Evolutionary conservation across 2,888 invertebrate species (phyloP).

Genomic region (Nomada ferruginata): DNA sequence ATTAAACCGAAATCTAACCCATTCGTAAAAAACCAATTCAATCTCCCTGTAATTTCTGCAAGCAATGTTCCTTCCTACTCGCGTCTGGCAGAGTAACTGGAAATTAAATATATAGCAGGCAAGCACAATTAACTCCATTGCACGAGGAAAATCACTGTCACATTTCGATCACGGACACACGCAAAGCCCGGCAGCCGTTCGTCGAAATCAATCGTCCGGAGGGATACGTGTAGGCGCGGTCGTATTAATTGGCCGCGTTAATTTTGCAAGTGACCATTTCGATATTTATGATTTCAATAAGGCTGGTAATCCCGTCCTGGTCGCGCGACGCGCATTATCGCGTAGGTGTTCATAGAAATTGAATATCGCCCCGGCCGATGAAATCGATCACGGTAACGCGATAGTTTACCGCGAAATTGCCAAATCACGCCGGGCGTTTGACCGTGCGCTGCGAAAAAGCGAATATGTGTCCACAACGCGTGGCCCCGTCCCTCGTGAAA

Average conservation of each 20-base stretch:
- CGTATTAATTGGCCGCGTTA: slow-evolving; percentile 45
- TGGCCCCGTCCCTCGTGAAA: slow-evolving; percentile 14
- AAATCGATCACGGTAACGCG: slow-evolving; percentile 63
- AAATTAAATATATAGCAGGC: no score
- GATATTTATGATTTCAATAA: slow-evolving; percentile 67
- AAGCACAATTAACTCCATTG: no score
- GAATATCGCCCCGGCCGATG: slow-evolving; percentile 64
- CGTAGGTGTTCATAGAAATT: slow-evolving; percentile 66
- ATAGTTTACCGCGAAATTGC: slow-evolving; percentile 61
- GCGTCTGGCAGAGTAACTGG: no score
- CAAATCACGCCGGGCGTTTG: slow-evolving; percentile 35
- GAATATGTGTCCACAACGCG: slow-evolving; percentile 8
- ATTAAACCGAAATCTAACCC: no score
- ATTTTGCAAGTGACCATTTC: slow-evolving; percentile 41
- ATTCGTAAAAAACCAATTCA: no score
- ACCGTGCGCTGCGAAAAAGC: slow-evolving; percentile 14
- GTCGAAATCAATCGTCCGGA: background rate
- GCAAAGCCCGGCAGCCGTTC: background rate
- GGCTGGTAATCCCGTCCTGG: slow-evolving; percentile 57
- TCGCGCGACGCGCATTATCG: slow-evolving; percentile 54
- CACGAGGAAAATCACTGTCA: background rate
- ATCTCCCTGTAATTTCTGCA: no score
- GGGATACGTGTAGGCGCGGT: background rate
- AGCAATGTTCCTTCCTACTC: no score
- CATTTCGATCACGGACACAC: no score